These are phyloP conservation scores for Pectinophora gossypiella DNA, from an alignment of 1,140 invertebrate genomes.

Conservation along the genomic window DNA sequence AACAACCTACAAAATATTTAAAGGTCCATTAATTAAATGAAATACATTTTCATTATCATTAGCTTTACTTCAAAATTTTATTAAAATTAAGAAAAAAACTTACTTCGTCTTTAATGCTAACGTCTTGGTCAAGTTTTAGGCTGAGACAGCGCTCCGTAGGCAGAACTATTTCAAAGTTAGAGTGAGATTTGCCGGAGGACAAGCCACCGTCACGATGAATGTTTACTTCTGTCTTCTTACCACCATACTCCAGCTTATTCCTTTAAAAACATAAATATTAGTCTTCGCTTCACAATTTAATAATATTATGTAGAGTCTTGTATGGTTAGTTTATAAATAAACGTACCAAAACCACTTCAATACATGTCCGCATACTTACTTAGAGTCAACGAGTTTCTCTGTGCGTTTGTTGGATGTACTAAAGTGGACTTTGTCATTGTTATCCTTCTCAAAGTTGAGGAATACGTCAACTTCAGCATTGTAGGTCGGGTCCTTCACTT, in stretches of 20 bases:
- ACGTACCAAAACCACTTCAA: no score
- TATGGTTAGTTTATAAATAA: not conserved
- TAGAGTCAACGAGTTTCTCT: conserved; percentile 78
- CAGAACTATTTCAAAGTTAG: conserved; percentile 74
- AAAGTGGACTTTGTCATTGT: conserved; percentile 78
- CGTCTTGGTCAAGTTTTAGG: conserved; percentile 67
- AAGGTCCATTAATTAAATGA: not conserved
- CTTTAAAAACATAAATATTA: conserved; percentile 25
- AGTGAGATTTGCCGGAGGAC: conserved; percentile 53
- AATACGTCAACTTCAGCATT: conserved; percentile 77
- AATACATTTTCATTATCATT: no score
- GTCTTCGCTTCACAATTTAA: not conserved
- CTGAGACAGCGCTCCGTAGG: conserved; percentile 76
- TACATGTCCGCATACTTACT: no score
- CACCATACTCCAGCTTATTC: conserved; percentile 76
- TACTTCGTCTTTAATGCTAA: conserved; percentile 66
- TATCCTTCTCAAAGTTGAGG: conserved; percentile 82
- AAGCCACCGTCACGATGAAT: conserved; percentile 69
- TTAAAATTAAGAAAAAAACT: conserved; percentile 19
- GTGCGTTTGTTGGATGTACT: conserved; percentile 78
- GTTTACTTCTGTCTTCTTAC: conserved; percentile 72
- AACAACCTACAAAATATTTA: conserved; percentile 30
- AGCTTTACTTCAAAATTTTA: no score
- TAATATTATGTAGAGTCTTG: not conserved
- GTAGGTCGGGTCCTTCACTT: conserved; percentile 74